A percentile compares a stretch with the other conserved stretches of the same genome.
These are phyloP conservation scores for Saxicola maurus DNA, from an alignment of 2,797 vertebrate species.

Conservation along the genomic window DNA sequence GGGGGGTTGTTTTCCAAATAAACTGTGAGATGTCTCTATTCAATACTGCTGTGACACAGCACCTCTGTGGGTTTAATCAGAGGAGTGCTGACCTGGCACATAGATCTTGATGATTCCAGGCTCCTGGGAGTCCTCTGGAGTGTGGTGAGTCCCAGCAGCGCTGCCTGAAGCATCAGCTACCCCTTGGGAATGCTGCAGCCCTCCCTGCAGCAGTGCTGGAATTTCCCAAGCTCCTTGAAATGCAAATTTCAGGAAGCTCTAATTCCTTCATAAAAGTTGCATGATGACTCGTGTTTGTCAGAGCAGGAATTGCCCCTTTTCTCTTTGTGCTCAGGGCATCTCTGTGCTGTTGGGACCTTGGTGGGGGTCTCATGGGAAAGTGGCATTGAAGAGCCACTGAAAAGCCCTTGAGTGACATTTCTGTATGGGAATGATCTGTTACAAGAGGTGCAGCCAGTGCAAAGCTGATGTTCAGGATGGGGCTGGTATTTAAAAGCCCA, in stretches of 20 bases:
- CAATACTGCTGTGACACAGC: rapidly evolving
- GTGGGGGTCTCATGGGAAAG: rapidly evolving
- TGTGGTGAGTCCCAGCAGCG: neutral
- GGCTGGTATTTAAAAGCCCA: neutral
- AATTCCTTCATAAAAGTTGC: neutral
- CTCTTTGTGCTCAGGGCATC: no score
- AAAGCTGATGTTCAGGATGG: neutral
- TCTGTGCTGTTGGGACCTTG: neutral
- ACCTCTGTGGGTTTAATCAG: neutral
- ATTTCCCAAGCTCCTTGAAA: neutral
- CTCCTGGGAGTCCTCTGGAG: neutral
- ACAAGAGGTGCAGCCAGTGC: neutral
- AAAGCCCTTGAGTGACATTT: neutral
- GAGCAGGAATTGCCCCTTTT: neutral
- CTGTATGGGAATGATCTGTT: rapidly evolving
- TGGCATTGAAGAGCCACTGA: neutral
- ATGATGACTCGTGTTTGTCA: rapidly evolving
- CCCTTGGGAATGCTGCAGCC: neutral
- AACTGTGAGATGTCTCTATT: neutral
- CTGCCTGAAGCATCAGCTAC: neutral
- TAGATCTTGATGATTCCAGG: neutral
- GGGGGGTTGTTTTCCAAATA: neutral
- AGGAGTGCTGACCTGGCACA: neutral
- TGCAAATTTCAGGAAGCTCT: neutral
- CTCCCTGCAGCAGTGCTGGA: neutral